Conservation (phyloP, 1,140 invertebrate species). For the Drosophila setifemur region DNA sequence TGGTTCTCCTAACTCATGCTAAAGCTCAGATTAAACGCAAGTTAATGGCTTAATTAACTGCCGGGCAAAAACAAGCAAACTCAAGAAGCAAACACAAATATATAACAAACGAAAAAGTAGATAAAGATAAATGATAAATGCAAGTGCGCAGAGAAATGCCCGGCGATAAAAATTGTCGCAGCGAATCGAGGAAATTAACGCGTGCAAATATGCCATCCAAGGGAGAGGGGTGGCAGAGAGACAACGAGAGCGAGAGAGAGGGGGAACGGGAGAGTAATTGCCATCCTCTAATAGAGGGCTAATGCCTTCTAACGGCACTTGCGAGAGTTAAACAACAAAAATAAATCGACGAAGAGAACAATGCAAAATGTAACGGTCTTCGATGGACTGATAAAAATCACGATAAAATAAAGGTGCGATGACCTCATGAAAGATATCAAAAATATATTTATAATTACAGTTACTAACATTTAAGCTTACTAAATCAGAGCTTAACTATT, state of each 20-base stretch:
- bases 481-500: too few species aligned
- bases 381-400: constrained; percentile 3
- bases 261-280: constrained; percentile 14
- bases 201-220: constrained; percentile 63
- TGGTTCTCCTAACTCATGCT: constrained; percentile 35
- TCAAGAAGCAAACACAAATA: too few species aligned
- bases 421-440: not conserved
- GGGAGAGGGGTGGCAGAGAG: too few species aligned
- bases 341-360: constrained; percentile 17
- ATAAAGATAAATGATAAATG: constrained; percentile 50
- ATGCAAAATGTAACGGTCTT: constrained; percentile 19
- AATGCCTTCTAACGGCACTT: constrained; percentile 37
- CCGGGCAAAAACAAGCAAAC: constrained; percentile 35
- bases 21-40: constrained; percentile 73
- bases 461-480: too few species aligned
- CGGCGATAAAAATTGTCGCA: constrained; percentile 47
- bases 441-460: too few species aligned
- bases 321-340: not conserved
- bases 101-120: constrained; percentile 23
- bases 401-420: too few species aligned
- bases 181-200: constrained; percentile 57
- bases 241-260: not conserved
- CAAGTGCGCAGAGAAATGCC: constrained; percentile 18
- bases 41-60: constrained; percentile 77
- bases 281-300: constrained; percentile 7